A percentile compares a stretch with the other conserved stretches of the same genome.
Conservation (phyloP, 2,113 vertebrate species). For the Spermophilus dauricus region DNA sequence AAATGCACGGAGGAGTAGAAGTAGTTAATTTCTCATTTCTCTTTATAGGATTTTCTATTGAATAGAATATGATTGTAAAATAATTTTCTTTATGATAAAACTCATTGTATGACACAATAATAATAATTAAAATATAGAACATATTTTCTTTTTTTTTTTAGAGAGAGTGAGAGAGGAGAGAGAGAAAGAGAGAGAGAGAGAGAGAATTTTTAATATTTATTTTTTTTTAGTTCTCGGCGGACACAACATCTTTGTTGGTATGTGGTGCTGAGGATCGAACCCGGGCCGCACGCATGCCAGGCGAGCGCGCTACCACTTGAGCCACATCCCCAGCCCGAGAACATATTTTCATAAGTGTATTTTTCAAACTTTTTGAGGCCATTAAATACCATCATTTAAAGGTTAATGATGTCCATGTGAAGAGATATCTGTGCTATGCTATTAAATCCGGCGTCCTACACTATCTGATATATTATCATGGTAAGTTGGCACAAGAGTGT, state of each 20-base stretch:
- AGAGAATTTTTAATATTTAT: too few species aligned
- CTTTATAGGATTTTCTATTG: neutral
- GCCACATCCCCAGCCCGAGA: neutral
- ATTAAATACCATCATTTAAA: neutral
- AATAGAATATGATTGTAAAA: neutral
- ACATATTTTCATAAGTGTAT: neutral
- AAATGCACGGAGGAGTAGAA: neutral
- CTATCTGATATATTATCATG: neutral
- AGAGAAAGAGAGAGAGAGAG: too few species aligned
- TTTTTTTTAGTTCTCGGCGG: too few species aligned
- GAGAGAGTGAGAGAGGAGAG: too few species aligned
- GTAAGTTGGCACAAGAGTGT: neutral
- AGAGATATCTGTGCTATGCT: neutral
- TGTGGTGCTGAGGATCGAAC: too few species aligned
- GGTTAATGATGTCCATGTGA: rapidly evolving
- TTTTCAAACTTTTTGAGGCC: neutral
- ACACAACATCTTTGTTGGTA: too few species aligned
- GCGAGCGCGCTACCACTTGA: too few species aligned
- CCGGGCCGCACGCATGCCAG: too few species aligned
- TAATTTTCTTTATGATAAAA: slow-evolving; percentile 37
- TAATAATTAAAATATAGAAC: neutral
- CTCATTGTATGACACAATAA: neutral
- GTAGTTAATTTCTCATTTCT: neutral
- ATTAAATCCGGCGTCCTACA: neutral
- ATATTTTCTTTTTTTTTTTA: neutral